Evolutionary conservation across 2,888 invertebrate genomes (phyloP).

Genomic region (Stomorhina lunata): DNA sequence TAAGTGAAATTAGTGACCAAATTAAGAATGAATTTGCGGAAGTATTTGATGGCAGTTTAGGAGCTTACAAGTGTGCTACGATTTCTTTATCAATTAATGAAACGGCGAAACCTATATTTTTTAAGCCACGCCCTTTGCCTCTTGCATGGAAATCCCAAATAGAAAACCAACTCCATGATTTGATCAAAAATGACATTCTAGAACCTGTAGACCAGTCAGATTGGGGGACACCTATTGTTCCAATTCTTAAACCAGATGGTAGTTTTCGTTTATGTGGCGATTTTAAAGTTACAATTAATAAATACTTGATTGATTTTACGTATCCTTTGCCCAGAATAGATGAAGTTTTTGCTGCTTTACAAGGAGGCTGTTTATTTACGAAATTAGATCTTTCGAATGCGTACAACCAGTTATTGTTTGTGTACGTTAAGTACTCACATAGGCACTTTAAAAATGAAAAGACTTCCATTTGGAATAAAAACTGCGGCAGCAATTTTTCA

Average conservation of each 20-base stretch:
- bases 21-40: slow-evolving; percentile 35
- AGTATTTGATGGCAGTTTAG: slow-evolving; percentile 17
- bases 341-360: slow-evolving; percentile 14
- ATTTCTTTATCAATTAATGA: slow-evolving; percentile 17
- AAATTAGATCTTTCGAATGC: slow-evolving; percentile 26
- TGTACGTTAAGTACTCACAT: too few relatives aligned
- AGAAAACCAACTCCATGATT: slow-evolving; percentile 5
- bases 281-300: neutral
- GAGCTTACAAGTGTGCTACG: slow-evolving; percentile 1
- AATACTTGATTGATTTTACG: slow-evolving; percentile 6
- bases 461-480: too few relatives aligned
- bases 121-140: slow-evolving; percentile 12
- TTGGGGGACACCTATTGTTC: neutral
- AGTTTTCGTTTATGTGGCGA: neutral
- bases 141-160: neutral
- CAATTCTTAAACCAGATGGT: neutral
- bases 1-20: slow-evolving; percentile 7
- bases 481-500: too few relatives aligned
- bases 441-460: too few relatives aligned
- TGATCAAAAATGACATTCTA: neutral
- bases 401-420: slow-evolving; percentile 27
- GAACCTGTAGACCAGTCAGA: neutral
- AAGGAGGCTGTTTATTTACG: neutral
- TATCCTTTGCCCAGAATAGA: slow-evolving; percentile 8
- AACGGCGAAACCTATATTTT: slow-evolving; percentile 30